These are phyloP conservation scores for Aculops lycopersici DNA, from an alignment of 1,140 invertebrate species.

Conservation along the genomic window DNA sequence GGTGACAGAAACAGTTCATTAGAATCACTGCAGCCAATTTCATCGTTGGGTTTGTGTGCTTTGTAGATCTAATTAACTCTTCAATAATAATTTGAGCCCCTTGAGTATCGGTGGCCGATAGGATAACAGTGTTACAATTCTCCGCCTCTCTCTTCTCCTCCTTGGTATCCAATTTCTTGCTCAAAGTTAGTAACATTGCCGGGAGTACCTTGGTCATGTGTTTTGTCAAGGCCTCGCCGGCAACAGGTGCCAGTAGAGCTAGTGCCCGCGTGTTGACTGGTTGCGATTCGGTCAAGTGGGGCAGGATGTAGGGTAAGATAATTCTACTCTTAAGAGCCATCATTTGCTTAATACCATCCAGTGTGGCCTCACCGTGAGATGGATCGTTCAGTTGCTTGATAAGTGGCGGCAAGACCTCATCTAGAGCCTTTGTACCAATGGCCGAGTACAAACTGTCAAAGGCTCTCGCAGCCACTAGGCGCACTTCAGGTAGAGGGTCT, in stretches of 20 bases:
- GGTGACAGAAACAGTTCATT: constrained; percentile 53
- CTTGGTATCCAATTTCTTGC: constrained; percentile 22
- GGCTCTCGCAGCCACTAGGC: constrained; percentile 70
- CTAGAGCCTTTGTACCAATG: constrained; percentile 68
- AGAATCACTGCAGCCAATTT: constrained; percentile 48
- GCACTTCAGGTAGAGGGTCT: constrained; percentile 64
- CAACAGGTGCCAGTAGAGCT: constrained; percentile 60
- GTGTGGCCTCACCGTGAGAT: constrained; percentile 40
- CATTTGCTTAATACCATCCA: constrained; percentile 76
- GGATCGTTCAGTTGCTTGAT: constrained; percentile 35
- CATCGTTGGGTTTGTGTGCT: constrained; percentile 21
- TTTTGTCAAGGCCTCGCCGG: constrained; percentile 61
- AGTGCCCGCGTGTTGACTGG: constrained; percentile 66
- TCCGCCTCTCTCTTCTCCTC: constrained; percentile 44
- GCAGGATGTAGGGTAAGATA: constrained; percentile 73
- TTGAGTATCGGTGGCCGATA: constrained; percentile 54
- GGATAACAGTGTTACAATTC: constrained; percentile 63
- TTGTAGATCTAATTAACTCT: constrained; percentile 45
- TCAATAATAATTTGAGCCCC: constrained; percentile 61
- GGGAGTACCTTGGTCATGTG: constrained; percentile 66
- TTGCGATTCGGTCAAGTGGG: constrained; percentile 22
- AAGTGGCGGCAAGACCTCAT: constrained; percentile 77
- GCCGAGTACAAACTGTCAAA: constrained; percentile 82
- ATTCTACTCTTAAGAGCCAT: constrained; percentile 84
- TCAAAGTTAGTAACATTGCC: constrained; percentile 44